These are phyloP conservation scores for Hydractinia symbiolongicarpus DNA, from an alignment of 30 jellyfish, hydroid and myxozoan species.

Conservation along the genomic window DNA sequence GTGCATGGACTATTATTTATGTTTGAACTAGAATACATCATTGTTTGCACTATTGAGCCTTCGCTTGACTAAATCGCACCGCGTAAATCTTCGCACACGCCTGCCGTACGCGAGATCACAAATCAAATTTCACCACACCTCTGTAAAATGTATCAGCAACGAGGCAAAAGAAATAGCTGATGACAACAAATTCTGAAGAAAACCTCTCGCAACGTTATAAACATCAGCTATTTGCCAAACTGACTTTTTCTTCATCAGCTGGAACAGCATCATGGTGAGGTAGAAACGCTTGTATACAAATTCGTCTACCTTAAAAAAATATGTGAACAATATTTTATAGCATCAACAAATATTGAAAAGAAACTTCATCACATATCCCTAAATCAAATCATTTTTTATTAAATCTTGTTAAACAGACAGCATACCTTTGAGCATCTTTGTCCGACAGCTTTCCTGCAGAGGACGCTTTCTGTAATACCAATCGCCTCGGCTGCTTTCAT, in stretches of 20 bases:
- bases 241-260: constrained; percentile 52
- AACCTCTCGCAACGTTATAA: constrained; percentile 62
- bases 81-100: no score
- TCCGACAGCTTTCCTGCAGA: constrained; percentile 83
- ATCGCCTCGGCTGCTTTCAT: constrained; percentile 57
- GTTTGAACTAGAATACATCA: no score
- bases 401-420: not conserved
- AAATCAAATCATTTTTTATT: not conserved
- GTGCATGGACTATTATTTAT: no score
- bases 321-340: not conserved
- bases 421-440: constrained; percentile 64
- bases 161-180: constrained; percentile 63
- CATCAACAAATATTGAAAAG: not conserved
- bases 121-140: constrained; percentile 18
- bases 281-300: constrained; percentile 61
- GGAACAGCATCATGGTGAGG: constrained; percentile 60
- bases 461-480: constrained; percentile 71
- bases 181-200: constrained; percentile 65
- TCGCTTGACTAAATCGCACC: no score
- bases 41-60: no score
- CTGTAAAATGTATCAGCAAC: constrained; percentile 48
- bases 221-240: constrained; percentile 66
- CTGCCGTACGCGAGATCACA: no score
- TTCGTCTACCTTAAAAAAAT: constrained; percentile 35
- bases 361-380: not conserved